Evolutionary conservation across 2,797 vertebrate genomes (phyloP), one percentile per base, ranked within the genome.

Genomic region (Micropoecilia bifurca): DNA sequence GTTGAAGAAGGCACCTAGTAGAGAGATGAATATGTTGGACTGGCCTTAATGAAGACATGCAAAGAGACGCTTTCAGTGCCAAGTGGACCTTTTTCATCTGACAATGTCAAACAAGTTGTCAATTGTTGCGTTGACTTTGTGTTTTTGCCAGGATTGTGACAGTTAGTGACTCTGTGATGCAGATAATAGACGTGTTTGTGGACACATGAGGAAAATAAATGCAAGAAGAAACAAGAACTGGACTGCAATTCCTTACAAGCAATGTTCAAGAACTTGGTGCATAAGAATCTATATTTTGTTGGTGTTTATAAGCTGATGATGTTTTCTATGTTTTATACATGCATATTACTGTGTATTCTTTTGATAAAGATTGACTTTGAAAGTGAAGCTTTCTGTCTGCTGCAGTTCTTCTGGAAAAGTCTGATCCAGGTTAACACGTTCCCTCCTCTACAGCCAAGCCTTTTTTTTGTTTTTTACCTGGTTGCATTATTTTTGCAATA

Each of bases 271-370:
- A 83, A 78, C 82, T 71, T 71, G 90, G 83, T 90, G 78, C 84
- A 91, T 85, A 87, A 76, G 90, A 85, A 94, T 95, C 91, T 95
- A 94, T 95, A 96, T 96, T 96, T 96, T 95, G 94, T 94, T 95
- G 95, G 92, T 91, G 93, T 93, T 91, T 93, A 90, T 90, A 73
- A 91, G 83, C 89, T 80, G 83, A 80, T 86, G 9, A 46, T 61
- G 85, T 94, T 92, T 94, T 94, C 78, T 91, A 66, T 91, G 89
- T 92, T 93, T 93, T 91, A 91, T 93, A 93, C 89, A 74, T 88
- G 85, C 84, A 89, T 89, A 95, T 95, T 89, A 91, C 86, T 95
- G 91, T 95, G 91, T 95, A 95, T 95, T 94, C 94, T 92, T 94
- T 94, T 93, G 93, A 95, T 94, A 95, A 95, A 95, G 88, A n/a